A percentile compares a stretch with the other conserved stretches of the same genome.
Conservation (phyloP, 2,888 invertebrate genomes). For the Dichetophora obliterata region DNA sequence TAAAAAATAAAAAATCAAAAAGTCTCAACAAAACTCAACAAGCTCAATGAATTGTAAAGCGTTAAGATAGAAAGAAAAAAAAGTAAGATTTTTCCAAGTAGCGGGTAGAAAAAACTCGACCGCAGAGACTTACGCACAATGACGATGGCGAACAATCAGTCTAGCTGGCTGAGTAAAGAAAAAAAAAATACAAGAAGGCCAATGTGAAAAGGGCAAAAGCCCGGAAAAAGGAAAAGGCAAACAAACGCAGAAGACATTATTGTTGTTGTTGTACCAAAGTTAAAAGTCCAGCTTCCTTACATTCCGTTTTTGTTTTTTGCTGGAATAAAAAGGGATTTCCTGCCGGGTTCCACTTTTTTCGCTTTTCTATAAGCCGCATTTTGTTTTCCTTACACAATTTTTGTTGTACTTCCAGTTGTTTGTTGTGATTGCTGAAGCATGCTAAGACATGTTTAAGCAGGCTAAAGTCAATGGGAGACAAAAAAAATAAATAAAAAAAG, state of each 20-base stretch:
- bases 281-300: constrained; percentile 40
- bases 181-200: constrained; percentile 30
- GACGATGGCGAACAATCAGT: constrained; percentile 54
- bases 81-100: constrained; percentile 29
- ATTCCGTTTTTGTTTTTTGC: neutral
- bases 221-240: constrained; percentile 54
- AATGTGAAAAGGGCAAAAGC: constrained; percentile 38
- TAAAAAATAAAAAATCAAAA: neutral
- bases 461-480: neutral
- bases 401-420: constrained; percentile 20
- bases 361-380: neutral
- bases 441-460: neutral
- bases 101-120: constrained; percentile 29
- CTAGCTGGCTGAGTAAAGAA: constrained; percentile 33
- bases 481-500: neutral
- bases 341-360: constrained; percentile 40
- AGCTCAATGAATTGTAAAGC: constrained; percentile 65
- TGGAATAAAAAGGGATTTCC: constrained; percentile 55
- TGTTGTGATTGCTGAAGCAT: constrained; percentile 25
- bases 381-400: neutral
- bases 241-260: constrained; percentile 45
- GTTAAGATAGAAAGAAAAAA: constrained; percentile 61
- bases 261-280: constrained; percentile 13
- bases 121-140: constrained; percentile 56
- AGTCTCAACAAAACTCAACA: constrained; percentile 37